Evolutionary conservation across 2,113 vertebrate genomes (phyloP).

Genomic region (Alligator sinensis): DNA sequence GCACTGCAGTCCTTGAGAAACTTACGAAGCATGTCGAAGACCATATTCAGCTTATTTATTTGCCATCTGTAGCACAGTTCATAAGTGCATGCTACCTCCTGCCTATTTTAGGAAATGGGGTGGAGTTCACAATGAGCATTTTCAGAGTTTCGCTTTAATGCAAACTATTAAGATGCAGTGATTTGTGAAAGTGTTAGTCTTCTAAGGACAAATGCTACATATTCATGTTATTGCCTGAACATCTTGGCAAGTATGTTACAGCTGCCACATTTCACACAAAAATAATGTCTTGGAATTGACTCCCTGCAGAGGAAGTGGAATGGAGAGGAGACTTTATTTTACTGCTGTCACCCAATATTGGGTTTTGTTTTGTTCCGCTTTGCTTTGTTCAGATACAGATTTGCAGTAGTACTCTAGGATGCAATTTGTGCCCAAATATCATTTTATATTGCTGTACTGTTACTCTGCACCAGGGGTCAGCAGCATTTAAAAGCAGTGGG

Average conservation of each 20-base stretch:
- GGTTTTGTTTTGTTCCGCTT: neutral
- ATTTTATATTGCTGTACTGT: neutral
- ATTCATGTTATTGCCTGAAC: neutral
- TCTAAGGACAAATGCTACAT: neutral
- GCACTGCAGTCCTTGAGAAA: neutral
- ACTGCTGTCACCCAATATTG: neutral
- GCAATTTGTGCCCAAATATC: conserved; percentile 42
- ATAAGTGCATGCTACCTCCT: neutral
- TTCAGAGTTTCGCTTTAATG: neutral
- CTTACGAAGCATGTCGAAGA: neutral
- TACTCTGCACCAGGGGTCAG: no score
- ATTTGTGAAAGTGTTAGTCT: neutral
- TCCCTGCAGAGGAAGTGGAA: neutral
- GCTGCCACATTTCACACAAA: neutral
- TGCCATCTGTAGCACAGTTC: neutral
- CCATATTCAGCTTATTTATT: neutral
- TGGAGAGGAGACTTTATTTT: neutral
- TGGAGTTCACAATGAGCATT: neutral
- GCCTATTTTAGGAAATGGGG: neutral
- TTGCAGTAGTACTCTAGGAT: conserved; percentile 5
- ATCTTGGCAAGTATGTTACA: neutral
- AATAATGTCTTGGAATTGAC: neutral
- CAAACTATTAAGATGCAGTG: neutral
- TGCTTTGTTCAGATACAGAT: conserved; percentile 14
- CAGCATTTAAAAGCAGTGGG: neutral